A percentile compares a stretch with the other conserved stretches of the same genome.
phyloP scores from a whole-genome alignment of 2,888 invertebrate genomes.

The Machimus atricapillus region DNA sequence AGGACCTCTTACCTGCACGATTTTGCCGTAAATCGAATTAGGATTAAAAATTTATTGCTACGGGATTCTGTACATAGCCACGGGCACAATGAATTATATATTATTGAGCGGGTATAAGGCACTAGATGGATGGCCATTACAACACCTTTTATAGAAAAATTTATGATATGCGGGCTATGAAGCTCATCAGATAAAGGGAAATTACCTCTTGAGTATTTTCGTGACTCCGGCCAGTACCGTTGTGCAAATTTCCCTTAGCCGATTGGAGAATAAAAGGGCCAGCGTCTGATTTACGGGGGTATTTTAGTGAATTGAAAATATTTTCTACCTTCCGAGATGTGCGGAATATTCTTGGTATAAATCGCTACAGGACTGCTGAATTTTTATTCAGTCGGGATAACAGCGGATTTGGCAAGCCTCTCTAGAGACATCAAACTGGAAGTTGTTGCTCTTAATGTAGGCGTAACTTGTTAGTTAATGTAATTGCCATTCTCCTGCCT shows the following conservation, averaged over 20 bases:
- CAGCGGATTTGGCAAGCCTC: neutral
- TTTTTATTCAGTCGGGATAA: neutral
- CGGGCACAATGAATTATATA: constrained; percentile 19
- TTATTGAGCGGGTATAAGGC: neutral
- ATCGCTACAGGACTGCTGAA: neutral
- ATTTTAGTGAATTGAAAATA: neutral
- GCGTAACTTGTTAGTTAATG: neutral
- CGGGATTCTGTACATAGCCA: neutral
- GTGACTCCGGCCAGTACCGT: neutral
- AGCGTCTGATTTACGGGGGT: neutral
- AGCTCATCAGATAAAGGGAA: constrained; percentile 20
- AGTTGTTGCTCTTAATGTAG: neutral
- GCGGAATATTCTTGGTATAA: neutral
- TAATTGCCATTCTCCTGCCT: neutral
- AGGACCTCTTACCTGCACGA: constrained; percentile 39
- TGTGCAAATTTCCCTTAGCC: neutral
- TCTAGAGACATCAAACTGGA: neutral
- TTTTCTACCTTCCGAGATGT: neutral
- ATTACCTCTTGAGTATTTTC: neutral
- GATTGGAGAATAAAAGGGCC: neutral
- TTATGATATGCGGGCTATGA: constrained; percentile 17
- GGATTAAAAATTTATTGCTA: constrained; percentile 41
- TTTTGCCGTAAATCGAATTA: constrained; percentile 42
- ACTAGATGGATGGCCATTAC: constrained; percentile 16
- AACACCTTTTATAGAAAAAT: constrained; percentile 32